Base-by-base conservation (phyloP, 2,113 vertebrate species). In the Saccopteryx leptura region DNA sequence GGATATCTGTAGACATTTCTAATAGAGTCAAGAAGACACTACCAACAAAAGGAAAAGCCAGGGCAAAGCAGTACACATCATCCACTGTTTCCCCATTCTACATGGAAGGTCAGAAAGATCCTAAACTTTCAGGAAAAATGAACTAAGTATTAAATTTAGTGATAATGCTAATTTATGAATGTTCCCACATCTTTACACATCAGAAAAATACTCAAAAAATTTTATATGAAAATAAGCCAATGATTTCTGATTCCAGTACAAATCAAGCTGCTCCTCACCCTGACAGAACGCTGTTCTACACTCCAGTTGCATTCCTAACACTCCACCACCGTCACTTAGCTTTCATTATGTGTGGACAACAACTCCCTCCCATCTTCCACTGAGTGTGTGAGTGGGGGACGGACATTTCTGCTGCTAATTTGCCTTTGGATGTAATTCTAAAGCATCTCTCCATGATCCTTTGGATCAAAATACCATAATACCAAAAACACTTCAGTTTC, bases 121-220 rank as follows among this genome's bases (percentile, higher is more conserved):
- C 39, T 0, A 10, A 97, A 96, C 78, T 14, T 82, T 89, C 94
- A 96, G 96, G 95, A 90, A 96, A 98, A 97, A 98, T 94, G 87
- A 97, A 94, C 95, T 95, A 91, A 93, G 91, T 66, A 95, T 96
- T 98, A 98, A 90, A 98, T 97, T 97, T 95, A 97, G 96, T 71
- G 56, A 81, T 93, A 91, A 96, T 65, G 87, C 63, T 88, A 86
- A 56, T 66, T 81, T 58, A 28, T 85, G 9, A 56, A 3, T 74
- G 93, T 69, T 56, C 15, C 61, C 56, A 28, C n/a, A 83, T 93
- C 26, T 74, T 65, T 24, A 58, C 71, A 60, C 60, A 74, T 24
- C 26, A 91, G 14, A 66, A 93, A 93, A 78, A 81, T 69, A 93
- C 10, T 54, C 10, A 60, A 92, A 74, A 66, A 33, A 31, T 8